A percentile compares a stretch with the other conserved stretches of the same genome.
These are phyloP conservation scores for Phalacrocorax carbo DNA, from an alignment of 2,113 vertebrate genomes.

Conservation along the genomic window DNA sequence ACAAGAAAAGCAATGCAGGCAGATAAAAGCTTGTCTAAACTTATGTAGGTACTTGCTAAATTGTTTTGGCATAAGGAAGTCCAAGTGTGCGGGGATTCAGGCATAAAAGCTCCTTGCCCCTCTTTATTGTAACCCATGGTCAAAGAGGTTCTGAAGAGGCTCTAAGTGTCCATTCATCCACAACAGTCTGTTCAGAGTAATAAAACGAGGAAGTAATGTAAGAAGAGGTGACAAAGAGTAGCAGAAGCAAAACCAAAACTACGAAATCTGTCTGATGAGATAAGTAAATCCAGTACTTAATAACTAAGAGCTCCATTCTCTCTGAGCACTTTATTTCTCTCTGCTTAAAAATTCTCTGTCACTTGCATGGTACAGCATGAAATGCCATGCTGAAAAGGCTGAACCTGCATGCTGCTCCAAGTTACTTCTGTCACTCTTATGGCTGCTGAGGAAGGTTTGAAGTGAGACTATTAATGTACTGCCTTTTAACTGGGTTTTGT, in stretches of 20 bases:
- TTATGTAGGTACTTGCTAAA: not conserved
- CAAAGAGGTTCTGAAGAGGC: not conserved
- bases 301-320: not conserved
- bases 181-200: not conserved
- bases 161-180: not conserved
- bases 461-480: not conserved
- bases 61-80: not conserved
- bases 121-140: not conserved
- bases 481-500: not conserved
- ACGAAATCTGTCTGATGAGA: not conserved
- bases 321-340: not conserved
- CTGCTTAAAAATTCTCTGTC: not conserved
- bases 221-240: not conserved
- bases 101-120: not conserved
- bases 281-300: not conserved
- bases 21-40: conserved; percentile 41
- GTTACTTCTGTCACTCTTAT: not conserved
- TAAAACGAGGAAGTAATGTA: not conserved
- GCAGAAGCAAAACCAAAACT: not conserved
- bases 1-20: not conserved
- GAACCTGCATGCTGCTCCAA: not conserved
- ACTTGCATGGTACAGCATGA: not conserved
- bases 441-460: not conserved
- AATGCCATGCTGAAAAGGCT: not conserved
- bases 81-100: not conserved